Conservation (phyloP, 2,113 vertebrate genomes). For the Spilogale gracilis region DNA sequence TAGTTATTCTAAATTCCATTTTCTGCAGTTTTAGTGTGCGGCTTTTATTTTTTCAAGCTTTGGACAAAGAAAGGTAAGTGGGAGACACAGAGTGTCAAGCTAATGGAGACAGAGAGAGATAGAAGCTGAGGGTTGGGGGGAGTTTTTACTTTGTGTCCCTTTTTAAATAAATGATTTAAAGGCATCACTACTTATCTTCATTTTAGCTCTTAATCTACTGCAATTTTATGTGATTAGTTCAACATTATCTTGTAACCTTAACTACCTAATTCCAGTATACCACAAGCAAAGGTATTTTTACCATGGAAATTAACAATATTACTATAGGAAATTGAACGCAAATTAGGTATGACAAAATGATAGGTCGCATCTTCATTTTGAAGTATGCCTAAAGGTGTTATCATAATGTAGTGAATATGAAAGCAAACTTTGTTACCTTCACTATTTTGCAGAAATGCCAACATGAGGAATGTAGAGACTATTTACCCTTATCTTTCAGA, state of each 20-base stretch:
- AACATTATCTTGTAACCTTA: background rate
- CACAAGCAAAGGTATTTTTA: background rate
- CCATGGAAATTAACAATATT: background rate
- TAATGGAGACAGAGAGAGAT: background rate
- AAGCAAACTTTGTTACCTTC: background rate
- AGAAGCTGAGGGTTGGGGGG: rapidly evolving
- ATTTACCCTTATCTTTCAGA: background rate
- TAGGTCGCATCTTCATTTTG: background rate
- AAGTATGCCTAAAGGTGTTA: background rate
- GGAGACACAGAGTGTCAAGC: background rate
- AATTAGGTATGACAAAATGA: background rate
- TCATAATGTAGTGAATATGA: background rate
- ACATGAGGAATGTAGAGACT: background rate
- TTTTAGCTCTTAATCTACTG: background rate
- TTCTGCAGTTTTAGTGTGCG: background rate
- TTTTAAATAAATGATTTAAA: background rate
- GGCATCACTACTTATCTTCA: background rate
- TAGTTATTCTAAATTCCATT: background rate
- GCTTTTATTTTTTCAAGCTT: background rate
- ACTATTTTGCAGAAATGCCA: background rate
- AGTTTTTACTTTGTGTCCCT: background rate
- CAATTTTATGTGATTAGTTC: background rate
- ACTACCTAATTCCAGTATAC: background rate
- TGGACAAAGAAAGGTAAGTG: background rate
- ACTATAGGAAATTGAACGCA: background rate